These are phyloP conservation scores for Empidonax traillii DNA, from an alignment of 2,113 vertebrate genomes.

Conservation along the genomic window DNA sequence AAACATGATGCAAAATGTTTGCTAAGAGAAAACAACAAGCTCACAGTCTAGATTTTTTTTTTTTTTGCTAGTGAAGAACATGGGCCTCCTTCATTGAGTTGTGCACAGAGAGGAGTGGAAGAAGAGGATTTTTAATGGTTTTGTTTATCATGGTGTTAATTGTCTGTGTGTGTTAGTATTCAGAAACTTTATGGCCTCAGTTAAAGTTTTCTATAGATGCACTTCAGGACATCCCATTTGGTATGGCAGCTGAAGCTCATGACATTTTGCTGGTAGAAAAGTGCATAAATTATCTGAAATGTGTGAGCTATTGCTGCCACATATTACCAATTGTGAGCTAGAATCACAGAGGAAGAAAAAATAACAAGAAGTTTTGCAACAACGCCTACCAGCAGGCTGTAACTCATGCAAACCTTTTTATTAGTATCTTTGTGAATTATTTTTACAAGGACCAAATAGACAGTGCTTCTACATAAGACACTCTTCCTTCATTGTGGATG, in stretches of 20 bases:
- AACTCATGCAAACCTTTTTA: not conserved
- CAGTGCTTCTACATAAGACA: not conserved
- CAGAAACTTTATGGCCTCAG: not conserved
- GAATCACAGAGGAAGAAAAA: not conserved
- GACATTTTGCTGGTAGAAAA: not conserved
- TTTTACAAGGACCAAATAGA: not conserved
- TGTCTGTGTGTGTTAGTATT: not conserved
- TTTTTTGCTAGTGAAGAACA: not conserved
- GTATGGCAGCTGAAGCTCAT: not conserved
- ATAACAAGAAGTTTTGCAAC: not conserved
- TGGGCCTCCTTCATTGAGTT: not conserved
- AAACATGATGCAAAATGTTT: not conserved
- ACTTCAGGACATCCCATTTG: not conserved
- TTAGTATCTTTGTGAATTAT: not conserved
- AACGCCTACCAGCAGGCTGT: not conserved
- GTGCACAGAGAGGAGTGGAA: not conserved
- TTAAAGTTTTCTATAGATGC: not conserved
- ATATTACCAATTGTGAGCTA: constrained; percentile 1
- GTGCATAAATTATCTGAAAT: constrained; percentile 6
- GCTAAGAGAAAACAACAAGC: not conserved
- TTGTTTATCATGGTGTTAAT: not conserved
- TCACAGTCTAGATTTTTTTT: not conserved
- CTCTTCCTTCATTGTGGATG: not conserved
- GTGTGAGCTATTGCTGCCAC: not conserved
- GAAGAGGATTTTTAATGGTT: not conserved